These are phyloP conservation scores for Aporophyla nigra DNA, from an alignment of 2,888 invertebrate genomes.

Conservation along the genomic window DNA sequence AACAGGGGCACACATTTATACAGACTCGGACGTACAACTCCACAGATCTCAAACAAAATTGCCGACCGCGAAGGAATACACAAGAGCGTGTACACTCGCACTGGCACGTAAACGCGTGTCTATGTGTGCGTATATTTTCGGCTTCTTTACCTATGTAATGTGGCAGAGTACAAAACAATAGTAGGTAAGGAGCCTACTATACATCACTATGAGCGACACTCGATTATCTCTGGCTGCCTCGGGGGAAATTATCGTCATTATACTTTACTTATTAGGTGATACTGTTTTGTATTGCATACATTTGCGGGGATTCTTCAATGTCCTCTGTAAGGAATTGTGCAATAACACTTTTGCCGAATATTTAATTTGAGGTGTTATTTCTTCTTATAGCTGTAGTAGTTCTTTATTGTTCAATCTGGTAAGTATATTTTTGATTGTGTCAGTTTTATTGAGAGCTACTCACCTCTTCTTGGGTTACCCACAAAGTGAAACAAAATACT, in stretches of 20 bases:
- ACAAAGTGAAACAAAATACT: background rate
- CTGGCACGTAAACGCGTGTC: background rate
- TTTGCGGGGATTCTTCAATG: background rate
- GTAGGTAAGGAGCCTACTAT: constrained; percentile 17
- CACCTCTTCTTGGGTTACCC: background rate
- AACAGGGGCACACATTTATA: background rate
- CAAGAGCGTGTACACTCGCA: background rate
- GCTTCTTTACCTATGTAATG: background rate
- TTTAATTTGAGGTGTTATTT: background rate
- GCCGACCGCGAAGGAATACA: too few species aligned
- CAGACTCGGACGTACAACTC: background rate
- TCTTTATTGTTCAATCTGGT: background rate
- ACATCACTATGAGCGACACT: constrained; percentile 53
- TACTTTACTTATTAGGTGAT: constrained; percentile 42
- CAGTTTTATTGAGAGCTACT: background rate
- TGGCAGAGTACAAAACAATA: background rate
- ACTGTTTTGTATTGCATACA: constrained; percentile 7
- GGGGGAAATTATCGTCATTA: constrained; percentile 56
- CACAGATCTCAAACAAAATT: background rate
- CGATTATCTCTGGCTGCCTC: constrained; percentile 38
- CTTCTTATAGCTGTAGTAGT: background rate
- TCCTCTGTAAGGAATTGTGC: background rate
- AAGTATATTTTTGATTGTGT: background rate
- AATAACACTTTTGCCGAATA: background rate
- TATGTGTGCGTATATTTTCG: background rate